Conservation (phyloP, 1,140 invertebrate genomes). For the Sycophila sp. region DNA sequence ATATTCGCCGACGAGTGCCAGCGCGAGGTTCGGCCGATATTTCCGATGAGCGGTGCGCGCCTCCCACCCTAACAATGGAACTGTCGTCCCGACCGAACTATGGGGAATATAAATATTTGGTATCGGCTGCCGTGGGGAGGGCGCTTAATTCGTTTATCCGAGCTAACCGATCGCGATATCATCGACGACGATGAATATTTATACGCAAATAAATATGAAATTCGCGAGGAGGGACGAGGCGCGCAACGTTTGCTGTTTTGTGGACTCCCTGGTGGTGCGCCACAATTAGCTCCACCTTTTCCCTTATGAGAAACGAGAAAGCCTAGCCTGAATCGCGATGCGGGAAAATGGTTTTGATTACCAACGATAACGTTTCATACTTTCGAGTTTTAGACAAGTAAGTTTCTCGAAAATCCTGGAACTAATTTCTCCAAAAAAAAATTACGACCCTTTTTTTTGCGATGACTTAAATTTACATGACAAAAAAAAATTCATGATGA, state of each 20-base stretch:
- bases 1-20: not conserved
- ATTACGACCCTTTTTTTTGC: too few species aligned
- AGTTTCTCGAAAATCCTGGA: too few species aligned
- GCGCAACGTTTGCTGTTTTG: not conserved
- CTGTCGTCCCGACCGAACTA: constrained; percentile 7
- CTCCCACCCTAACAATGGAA: constrained; percentile 4
- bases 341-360: too few species aligned
- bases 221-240: not conserved
- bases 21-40: not conserved
- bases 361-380: too few species aligned
- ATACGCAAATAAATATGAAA: constrained; percentile 42
- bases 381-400: too few species aligned
- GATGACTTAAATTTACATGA: too few species aligned
- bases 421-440: too few species aligned
- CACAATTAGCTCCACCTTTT: too few species aligned
- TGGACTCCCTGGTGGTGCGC: not conserved
- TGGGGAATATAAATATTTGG: constrained; percentile 33
- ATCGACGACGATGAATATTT: constrained; percentile 41
- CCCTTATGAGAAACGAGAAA: too few species aligned
- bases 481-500: too few species aligned
- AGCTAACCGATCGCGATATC: constrained; percentile 35
- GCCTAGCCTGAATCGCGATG: too few species aligned
- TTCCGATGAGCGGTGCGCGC: not conserved
- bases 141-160: constrained; percentile 41
- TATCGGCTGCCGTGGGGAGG: constrained; percentile 1